phyloP scores from a whole-genome alignment of 2,113 vertebrate genomes.

The Rostratula benghalensis region DNA sequence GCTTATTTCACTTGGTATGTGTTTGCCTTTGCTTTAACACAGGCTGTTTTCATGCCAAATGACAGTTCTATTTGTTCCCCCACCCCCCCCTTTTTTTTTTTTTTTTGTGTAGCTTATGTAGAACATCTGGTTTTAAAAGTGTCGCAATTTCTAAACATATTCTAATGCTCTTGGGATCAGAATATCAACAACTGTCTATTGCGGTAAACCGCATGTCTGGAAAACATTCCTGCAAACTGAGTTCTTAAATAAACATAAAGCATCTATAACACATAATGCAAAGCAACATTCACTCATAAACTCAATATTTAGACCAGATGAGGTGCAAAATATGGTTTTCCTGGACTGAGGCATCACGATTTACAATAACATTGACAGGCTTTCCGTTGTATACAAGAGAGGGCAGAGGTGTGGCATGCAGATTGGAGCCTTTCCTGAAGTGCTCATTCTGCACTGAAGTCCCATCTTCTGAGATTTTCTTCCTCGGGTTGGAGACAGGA shows the following conservation, averaged over 20 bases:
- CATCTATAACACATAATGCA: conserved; percentile 77
- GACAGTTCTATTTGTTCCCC: conserved; percentile 59
- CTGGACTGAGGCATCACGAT: conserved; percentile 45
- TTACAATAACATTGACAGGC: conserved; percentile 26
- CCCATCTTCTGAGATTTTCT: not conserved
- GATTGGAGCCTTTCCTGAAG: not conserved
- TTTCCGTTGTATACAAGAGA: conserved; percentile 21
- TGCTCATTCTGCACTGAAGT: not conserved
- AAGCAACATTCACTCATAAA: conserved; percentile 75
- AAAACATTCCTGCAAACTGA: conserved; percentile 78
- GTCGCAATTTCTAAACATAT: conserved; percentile 87
- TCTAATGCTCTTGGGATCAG: conserved; percentile 82
- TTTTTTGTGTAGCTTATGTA: conserved; percentile 72
- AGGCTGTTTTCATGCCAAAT: conserved; percentile 55
- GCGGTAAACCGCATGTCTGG: conserved; percentile 84
- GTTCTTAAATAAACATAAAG: conserved; percentile 87
- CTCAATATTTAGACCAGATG: conserved; percentile 77
- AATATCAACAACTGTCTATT: conserved; percentile 85
- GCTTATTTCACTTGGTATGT: conserved; percentile 53
- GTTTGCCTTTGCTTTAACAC: conserved; percentile 41
- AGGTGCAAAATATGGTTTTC: conserved; percentile 74
- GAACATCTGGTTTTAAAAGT: conserved; percentile 87
- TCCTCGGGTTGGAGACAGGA: not conserved
- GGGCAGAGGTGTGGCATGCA: conserved; percentile 47
- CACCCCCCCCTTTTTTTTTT: not conserved